These are phyloP conservation scores for Umimayanthus kanabou DNA, from an alignment of 92 coral and sea anemone genomes.

Conservation along the genomic window DNA sequence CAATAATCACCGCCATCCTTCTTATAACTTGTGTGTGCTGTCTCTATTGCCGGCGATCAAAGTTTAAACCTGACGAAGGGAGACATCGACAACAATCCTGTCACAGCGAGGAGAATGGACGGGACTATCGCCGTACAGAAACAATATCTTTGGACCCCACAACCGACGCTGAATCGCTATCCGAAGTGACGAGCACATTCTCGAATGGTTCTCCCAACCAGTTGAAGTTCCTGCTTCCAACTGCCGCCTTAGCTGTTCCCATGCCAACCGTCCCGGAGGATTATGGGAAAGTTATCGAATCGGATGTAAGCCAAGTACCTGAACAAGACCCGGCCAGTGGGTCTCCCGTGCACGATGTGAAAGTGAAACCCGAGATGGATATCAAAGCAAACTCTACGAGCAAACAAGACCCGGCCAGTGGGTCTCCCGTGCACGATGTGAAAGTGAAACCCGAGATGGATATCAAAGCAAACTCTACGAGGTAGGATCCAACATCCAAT, in stretches of 20 bases:
- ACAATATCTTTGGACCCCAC: background rate
- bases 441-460: background rate
- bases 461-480: background rate
- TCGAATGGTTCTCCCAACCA: background rate
- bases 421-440: background rate
- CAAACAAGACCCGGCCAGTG: too few relatives aligned
- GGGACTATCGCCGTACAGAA: background rate
- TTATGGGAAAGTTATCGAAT: background rate
- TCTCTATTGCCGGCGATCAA: background rate
- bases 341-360: background rate
- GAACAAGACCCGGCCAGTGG: background rate
- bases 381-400: background rate
- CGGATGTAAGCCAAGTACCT: background rate
- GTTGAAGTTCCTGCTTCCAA: background rate
- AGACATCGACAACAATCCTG: background rate
- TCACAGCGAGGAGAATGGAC: background rate
- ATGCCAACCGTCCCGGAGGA: background rate
- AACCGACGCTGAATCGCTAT: background rate
- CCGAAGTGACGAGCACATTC: background rate
- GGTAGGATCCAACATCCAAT: background rate
- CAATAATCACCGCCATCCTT: background rate
- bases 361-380: background rate
- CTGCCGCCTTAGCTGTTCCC: background rate
- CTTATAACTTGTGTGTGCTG: too few relatives aligned
- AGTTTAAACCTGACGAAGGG: background rate